Percentiles rank a stretch among this genome's conserved stretches.
phyloP scores from a whole-genome alignment of 2,888 invertebrate species.

The Zaprionus bogoriensis region DNA sequence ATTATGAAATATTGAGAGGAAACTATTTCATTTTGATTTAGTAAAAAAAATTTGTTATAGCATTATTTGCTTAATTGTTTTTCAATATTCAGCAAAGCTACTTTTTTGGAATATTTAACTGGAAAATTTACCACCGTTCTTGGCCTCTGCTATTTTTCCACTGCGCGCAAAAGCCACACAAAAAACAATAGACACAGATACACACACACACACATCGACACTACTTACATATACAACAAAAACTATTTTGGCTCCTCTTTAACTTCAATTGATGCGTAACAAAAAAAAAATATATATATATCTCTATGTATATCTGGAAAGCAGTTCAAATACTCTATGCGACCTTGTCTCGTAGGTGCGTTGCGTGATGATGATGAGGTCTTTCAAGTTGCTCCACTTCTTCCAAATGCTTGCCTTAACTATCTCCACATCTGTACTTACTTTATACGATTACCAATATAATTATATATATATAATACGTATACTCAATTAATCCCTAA shows the following conservation, averaged over 20 bases:
- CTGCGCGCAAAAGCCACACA: no score
- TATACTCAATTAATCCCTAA: conserved; percentile 10
- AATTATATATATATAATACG: conserved; percentile 14
- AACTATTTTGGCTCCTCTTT: conserved; percentile 74
- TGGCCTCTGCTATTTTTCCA: no score
- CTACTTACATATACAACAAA: conserved; percentile 45
- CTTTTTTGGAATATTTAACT: no score
- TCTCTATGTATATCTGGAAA: neutral
- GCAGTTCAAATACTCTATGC: neutral
- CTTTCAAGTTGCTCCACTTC: conserved; percentile 10
- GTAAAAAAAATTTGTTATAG: no score
- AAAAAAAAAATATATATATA: neutral
- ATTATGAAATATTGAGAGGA: no score
- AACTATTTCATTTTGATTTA: no score
- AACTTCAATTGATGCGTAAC: conserved; percentile 13
- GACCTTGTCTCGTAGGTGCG: conserved; percentile 23
- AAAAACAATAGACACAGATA: neutral
- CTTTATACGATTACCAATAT: neutral
- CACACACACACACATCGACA: conserved; percentile 24
- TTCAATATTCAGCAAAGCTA: no score
- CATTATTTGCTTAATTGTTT: no score
- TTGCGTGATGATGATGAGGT: conserved; percentile 20
- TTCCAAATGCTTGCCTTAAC: conserved; percentile 31
- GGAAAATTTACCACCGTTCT: no score
- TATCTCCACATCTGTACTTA: conserved; percentile 20